phyloP scores from a whole-genome alignment of 2,888 invertebrate species.

The Stenodera caucasica region DNA sequence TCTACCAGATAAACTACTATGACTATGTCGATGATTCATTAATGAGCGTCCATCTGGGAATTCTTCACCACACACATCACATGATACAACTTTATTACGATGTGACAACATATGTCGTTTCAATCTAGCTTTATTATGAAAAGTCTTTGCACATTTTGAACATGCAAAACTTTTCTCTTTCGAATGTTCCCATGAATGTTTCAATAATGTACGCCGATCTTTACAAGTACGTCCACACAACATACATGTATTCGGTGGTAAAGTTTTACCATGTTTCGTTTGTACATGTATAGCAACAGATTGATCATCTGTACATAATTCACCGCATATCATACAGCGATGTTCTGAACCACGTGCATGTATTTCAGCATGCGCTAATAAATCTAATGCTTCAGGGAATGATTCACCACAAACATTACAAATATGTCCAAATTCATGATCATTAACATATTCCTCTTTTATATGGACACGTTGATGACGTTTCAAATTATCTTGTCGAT shows the following conservation, averaged over 20 bases:
- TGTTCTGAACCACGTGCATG: slow-evolving; percentile 67
- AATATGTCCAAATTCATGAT: slow-evolving; percentile 62
- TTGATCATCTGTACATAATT: slow-evolving; percentile 64
- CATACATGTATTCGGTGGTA: slow-evolving; percentile 67
- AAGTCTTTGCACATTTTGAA: slow-evolving; percentile 70
- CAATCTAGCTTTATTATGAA: slow-evolving; percentile 68
- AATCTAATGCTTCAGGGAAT: slow-evolving; percentile 74
- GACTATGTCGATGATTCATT: slow-evolving; percentile 70
- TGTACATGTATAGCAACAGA: slow-evolving; percentile 67
- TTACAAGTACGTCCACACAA: slow-evolving; percentile 71
- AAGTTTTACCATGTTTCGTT: slow-evolving; percentile 62
- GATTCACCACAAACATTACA: slow-evolving; percentile 81
- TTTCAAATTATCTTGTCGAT: slow-evolving; percentile 72
- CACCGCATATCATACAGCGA: slow-evolving; percentile 68
- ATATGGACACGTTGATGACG: slow-evolving; percentile 62
- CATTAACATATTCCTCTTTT: slow-evolving; percentile 54
- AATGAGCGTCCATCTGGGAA: slow-evolving; percentile 71
- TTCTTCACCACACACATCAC: slow-evolving; percentile 71
- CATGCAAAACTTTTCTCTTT: slow-evolving; percentile 64
- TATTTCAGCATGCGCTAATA: slow-evolving; percentile 77
- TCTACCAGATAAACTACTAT: slow-evolving; percentile 53
- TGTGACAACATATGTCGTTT: slow-evolving; percentile 72
- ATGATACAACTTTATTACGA: slow-evolving; percentile 69
- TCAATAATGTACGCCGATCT: slow-evolving; percentile 66
- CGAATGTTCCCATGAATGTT: slow-evolving; percentile 72